These are phyloP conservation scores for Strix aluco DNA, from an alignment of 2,113 vertebrate genomes.

Conservation along the genomic window DNA sequence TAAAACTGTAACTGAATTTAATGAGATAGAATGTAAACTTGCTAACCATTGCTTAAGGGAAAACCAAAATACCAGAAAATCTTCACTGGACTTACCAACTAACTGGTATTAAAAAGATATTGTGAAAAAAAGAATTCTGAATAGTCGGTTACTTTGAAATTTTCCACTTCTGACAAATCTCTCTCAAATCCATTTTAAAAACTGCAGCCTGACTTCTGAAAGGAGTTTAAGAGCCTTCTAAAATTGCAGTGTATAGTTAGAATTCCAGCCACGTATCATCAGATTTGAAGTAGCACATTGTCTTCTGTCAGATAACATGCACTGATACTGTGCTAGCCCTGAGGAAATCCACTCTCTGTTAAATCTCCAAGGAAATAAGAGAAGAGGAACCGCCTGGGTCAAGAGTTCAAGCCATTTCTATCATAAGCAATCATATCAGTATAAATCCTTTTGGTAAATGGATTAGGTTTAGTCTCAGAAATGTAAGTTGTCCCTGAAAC, in stretches of 20 bases:
- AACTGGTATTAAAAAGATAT: background rate
- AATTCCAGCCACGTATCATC: background rate
- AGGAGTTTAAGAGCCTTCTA: background rate
- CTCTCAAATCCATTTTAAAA: background rate
- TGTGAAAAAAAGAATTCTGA: background rate
- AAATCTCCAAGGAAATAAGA: background rate
- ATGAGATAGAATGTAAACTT: background rate
- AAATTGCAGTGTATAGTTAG: background rate
- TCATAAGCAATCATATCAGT: background rate
- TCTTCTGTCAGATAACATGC: background rate
- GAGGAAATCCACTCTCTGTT: constrained; percentile 27
- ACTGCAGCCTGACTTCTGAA: background rate
- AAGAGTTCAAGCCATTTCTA: background rate
- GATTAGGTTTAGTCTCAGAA: background rate
- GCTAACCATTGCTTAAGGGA: background rate
- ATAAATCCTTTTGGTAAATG: background rate
- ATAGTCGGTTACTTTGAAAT: background rate
- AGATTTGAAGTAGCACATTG: background rate
- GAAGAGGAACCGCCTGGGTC: background rate
- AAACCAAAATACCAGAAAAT: background rate
- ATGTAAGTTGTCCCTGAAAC: background rate
- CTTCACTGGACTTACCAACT: background rate
- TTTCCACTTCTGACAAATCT: background rate
- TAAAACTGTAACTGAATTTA: background rate
- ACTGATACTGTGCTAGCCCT: background rate